phyloP scores from a whole-genome alignment of 2,888 invertebrate species.

The Leptura quadrifasciata region DNA sequence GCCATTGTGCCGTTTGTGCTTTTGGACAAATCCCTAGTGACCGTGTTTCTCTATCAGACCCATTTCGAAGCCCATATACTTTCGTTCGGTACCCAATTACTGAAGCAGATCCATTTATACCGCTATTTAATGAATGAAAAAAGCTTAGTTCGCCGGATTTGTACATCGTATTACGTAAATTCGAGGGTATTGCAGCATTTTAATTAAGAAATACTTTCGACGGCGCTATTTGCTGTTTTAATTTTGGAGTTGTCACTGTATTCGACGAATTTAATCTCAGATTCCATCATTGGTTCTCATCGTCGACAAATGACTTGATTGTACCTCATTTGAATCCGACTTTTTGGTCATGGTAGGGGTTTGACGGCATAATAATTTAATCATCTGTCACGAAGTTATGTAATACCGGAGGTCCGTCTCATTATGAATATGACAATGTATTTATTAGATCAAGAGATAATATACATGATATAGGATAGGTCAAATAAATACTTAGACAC shows the following conservation, averaged over 20 bases:
- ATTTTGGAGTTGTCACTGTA: background rate
- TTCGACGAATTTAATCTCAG: background rate
- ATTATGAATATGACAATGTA: too few species aligned
- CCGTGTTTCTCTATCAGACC: slow-evolving; percentile 46
- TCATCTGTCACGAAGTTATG: too few species aligned
- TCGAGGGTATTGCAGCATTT: background rate
- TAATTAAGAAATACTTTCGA: background rate
- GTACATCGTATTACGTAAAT: background rate
- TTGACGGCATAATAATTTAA: too few species aligned
- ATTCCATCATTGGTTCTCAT: background rate
- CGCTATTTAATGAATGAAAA: slow-evolving; percentile 31
- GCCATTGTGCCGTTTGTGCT: slow-evolving; percentile 46
- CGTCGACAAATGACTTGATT: too few species aligned
- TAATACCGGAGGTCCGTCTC: too few species aligned
- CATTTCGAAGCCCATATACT: slow-evolving; percentile 42
- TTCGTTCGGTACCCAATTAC: slow-evolving; percentile 53
- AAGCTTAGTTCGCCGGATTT: background rate
- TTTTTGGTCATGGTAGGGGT: too few species aligned
- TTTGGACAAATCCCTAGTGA: slow-evolving; percentile 45
- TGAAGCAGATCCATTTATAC: slow-evolving; percentile 31
- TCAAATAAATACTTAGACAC: too few species aligned
- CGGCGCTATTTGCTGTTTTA: background rate
- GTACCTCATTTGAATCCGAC: too few species aligned
- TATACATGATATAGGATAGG: too few species aligned
- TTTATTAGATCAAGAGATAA: too few species aligned